phyloP scores from a whole-genome alignment of 2,113 vertebrate genomes.

The Otocyon megalotis region DNA sequence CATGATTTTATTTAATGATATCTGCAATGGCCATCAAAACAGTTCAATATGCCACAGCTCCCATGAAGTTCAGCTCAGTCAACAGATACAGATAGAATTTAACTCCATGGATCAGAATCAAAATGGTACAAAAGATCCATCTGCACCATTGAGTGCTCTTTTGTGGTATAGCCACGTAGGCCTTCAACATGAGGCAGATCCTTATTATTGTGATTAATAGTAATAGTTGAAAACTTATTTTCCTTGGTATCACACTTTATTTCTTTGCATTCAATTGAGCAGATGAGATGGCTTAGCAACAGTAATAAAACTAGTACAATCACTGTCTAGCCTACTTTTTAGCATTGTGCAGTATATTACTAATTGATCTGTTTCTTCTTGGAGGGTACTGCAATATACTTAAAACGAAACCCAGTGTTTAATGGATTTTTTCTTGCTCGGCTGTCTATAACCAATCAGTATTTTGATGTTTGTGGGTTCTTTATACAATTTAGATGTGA shows the following conservation, averaged over 20 bases:
- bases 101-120: slow-evolving; percentile 15
- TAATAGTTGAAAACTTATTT: slow-evolving; percentile 31
- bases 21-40: neutral
- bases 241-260: slow-evolving; percentile 39
- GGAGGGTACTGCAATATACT: slow-evolving; percentile 55
- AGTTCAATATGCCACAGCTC: neutral
- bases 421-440: slow-evolving; percentile 69
- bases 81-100: neutral
- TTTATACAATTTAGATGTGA: slow-evolving; percentile 62
- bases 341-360: slow-evolving; percentile 47
- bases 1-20: neutral
- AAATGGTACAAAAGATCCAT: neutral
- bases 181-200: neutral
- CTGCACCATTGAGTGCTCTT: neutral
- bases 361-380: slow-evolving; percentile 79
- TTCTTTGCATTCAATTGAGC: slow-evolving; percentile 61
- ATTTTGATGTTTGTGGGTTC: slow-evolving; percentile 59
- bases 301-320: slow-evolving; percentile 64
- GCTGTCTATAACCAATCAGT: slow-evolving; percentile 68
- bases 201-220: slow-evolving; percentile 50
- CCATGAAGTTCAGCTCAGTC: neutral
- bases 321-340: slow-evolving; percentile 35
- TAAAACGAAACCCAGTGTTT: slow-evolving; percentile 63
- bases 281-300: slow-evolving; percentile 62
- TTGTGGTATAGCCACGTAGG: neutral